Base-by-base conservation (phyloP, 2,888 invertebrate genomes). In the Adelognathus sp. region DNA sequence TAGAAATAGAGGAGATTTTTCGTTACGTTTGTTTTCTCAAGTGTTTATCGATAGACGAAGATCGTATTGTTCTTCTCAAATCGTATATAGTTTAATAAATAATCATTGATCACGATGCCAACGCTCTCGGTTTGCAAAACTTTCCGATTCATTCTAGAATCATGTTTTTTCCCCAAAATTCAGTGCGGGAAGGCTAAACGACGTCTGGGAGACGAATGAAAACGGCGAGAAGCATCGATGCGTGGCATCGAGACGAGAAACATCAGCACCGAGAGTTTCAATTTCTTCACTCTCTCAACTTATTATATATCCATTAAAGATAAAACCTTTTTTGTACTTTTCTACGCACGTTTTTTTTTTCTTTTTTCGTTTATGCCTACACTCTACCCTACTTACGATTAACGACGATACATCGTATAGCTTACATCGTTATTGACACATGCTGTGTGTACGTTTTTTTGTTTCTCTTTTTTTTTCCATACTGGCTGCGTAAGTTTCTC, bases 281-380 rank as follows among this genome's bases (percentile, higher is more conserved):
- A 58, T 76, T 58, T 80, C 72, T 74, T 76, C n/a, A n/a, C n/a
- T 50, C 50, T 58, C 61, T 79, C 14, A 75, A 77, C 73, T 78
- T 80, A 75, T 31, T 64, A 46, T 41, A 36, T 70, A 66, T 71
- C 58, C n/a, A n/a, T n/a, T 66, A 67, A 72, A 76, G 71, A 79
- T 72, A 85, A 87, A 80, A 83, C 79, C n/a, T n/a, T 81, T 86
- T 90, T 90, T 90, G 90, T 90, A 90, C 90, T 90, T 84, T 89
- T 88, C 88, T 89, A 89, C 86, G 83, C 89, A 88, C 85, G 86
- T 85, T 87, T 82, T 61, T 52, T 76, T 36, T 86, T 85, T 87
- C 82, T 61, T 52, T 76, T 36, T 29, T 50, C 58, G 41, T 52
- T 80, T 82, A 80, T 79, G 81, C 80, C 83, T 87, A 79, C 66